Conservation (phyloP, 2,888 invertebrate species). For the Cosmorhoe ocellata region DNA sequence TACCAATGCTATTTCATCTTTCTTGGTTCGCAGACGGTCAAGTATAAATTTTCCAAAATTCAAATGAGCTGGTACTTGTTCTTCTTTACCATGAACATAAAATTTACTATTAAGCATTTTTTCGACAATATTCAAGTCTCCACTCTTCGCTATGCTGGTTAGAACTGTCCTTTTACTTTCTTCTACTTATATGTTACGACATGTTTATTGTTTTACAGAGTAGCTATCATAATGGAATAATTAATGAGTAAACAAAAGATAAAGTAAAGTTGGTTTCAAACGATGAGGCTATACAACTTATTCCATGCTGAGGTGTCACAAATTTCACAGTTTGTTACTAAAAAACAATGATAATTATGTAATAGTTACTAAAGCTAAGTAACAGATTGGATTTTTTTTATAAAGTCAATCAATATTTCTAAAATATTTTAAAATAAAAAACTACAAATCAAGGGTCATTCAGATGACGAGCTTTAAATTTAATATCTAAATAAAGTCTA, state of each 20-base stretch:
- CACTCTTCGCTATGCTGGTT: background rate
- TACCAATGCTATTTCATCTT: constrained; percentile 56
- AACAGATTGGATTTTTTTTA: no score
- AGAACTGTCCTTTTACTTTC: background rate
- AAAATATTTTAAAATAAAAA: no score
- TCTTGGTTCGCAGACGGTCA: constrained; percentile 44
- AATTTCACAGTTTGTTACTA: no score
- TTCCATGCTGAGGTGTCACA: no score
- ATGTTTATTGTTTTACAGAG: background rate
- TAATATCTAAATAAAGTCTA: no score
- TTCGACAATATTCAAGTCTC: constrained; percentile 1
- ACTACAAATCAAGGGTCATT: no score
- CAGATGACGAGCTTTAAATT: no score
- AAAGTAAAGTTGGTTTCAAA: no score
- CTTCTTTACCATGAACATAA: constrained; percentile 52
- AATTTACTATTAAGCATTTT: constrained; percentile 47
- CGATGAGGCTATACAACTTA: background rate
- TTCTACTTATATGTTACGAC: background rate
- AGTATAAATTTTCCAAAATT: constrained; percentile 65
- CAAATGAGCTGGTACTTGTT: constrained; percentile 59
- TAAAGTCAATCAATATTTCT: no score
- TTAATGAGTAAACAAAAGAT: background rate
- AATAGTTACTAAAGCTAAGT: no score
- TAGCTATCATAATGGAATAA: background rate
- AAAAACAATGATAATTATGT: no score